Percentiles rank a stretch among this genome's conserved stretches.
These are phyloP conservation scores for Lissocephala sabroskyi DNA, from an alignment of 2,888 invertebrate species.

Conservation along the genomic window DNA sequence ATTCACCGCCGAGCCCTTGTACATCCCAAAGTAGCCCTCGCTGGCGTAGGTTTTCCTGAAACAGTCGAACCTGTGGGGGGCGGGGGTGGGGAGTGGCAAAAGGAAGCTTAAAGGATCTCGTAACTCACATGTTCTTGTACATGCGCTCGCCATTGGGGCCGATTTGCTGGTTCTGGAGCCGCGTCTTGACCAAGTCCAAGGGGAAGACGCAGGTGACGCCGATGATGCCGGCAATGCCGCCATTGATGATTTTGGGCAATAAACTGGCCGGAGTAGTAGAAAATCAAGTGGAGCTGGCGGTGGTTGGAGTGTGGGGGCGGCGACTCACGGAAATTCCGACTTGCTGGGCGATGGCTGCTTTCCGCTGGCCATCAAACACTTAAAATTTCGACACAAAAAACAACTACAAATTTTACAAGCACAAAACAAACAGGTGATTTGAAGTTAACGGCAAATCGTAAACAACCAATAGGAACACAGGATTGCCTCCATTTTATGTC, in stretches of 20 bases:
- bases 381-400: no score
- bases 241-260: constrained; percentile 94
- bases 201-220: constrained; percentile 97
- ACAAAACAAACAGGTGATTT: no score
- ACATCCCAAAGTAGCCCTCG: constrained; percentile 98
- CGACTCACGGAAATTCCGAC: background rate
- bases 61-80: constrained; percentile 96
- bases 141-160: constrained; percentile 89
- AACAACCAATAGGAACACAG: no score
- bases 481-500: no score
- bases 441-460: no score
- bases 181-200: constrained; percentile 95
- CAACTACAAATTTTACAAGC: no score
- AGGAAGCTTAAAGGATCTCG: no score
- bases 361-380: background rate
- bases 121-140: constrained; percentile 92
- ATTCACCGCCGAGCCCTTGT: constrained; percentile 95
- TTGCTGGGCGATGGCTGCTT: background rate
- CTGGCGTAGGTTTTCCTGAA: constrained; percentile 90
- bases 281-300: no score
- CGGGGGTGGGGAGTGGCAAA: no score
- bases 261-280: no score
- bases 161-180: constrained; percentile 93
- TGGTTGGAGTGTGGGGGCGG: no score
- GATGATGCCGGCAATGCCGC: constrained; percentile 96